Conservation (phyloP, 1,140 invertebrate species). For the Ceratoteleas bidentatus region DNA sequence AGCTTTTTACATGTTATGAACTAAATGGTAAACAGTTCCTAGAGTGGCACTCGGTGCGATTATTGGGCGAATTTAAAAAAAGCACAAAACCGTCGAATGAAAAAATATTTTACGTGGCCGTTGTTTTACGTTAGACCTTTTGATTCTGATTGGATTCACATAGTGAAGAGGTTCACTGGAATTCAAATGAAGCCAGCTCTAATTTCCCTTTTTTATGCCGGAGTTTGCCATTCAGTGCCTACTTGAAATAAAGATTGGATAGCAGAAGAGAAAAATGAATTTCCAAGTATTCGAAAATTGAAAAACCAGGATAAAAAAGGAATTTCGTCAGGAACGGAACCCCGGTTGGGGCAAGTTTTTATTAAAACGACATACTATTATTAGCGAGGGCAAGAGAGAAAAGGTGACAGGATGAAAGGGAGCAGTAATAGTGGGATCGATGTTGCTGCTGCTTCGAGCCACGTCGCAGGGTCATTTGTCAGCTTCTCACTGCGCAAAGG, state of each 20-base stretch:
- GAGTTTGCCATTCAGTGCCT: slow-evolving; percentile 49
- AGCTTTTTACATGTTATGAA: slow-evolving; percentile 12
- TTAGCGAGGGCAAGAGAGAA: slow-evolving; percentile 51
- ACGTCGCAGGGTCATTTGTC: slow-evolving; percentile 73
- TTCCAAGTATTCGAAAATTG: slow-evolving; percentile 41
- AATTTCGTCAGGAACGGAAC: slow-evolving; percentile 23
- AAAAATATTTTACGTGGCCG: slow-evolving; percentile 16
- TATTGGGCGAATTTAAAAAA: slow-evolving; percentile 21
- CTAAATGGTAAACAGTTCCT: background rate
- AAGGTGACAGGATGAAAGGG: slow-evolving; percentile 57
- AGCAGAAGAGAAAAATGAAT: slow-evolving; percentile 44
- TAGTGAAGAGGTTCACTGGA: slow-evolving; percentile 31
- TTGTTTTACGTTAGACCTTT: slow-evolving; percentile 43
- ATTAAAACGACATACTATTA: slow-evolving; percentile 53
- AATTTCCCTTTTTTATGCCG: slow-evolving; percentile 39
- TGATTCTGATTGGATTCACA: slow-evolving; percentile 45
- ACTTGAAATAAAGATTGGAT: slow-evolving; percentile 53
- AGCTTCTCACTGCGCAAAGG: slow-evolving; percentile 71
- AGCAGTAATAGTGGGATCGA: slow-evolving; percentile 72
- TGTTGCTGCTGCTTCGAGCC: slow-evolving; percentile 64
- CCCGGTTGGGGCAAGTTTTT: slow-evolving; percentile 35
- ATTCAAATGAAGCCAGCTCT: slow-evolving; percentile 37
- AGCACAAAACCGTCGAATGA: background rate
- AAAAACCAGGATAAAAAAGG: slow-evolving; percentile 33
- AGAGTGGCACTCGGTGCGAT: background rate